Percentiles rank a stretch among this genome's conserved stretches.
phyloP scores from a whole-genome alignment of 2,113 vertebrate genomes.

The Daubentonia madagascariensis region DNA sequence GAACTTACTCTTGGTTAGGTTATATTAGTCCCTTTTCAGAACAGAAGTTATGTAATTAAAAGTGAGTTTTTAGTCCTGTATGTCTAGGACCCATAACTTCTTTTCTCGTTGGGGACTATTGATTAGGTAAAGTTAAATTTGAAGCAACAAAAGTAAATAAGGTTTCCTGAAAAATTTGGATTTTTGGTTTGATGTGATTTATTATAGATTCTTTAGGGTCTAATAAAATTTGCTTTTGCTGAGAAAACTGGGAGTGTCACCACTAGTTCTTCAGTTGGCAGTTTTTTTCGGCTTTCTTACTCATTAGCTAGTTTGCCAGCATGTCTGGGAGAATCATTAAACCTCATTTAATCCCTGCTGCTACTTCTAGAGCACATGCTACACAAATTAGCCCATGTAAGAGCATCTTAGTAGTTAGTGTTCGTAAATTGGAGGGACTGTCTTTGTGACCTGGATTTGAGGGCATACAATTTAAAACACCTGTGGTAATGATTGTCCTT shows the following conservation, averaged over 20 bases:
- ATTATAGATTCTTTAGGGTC: background rate
- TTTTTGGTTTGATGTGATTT: background rate
- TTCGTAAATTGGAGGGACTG: slow-evolving; percentile 5
- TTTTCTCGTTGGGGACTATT: background rate
- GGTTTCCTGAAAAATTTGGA: background rate
- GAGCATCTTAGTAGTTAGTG: background rate
- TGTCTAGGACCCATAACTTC: background rate
- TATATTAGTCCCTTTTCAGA: background rate
- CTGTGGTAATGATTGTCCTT: background rate
- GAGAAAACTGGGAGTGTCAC: background rate
- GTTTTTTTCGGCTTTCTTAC: background rate
- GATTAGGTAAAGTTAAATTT: background rate
- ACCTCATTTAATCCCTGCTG: background rate
- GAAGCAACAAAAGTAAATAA: background rate
- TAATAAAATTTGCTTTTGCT: background rate
- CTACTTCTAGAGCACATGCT: background rate
- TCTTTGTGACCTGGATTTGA: background rate
- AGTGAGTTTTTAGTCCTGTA: background rate
- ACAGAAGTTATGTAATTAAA: background rate
- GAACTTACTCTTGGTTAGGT: background rate
- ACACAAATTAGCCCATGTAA: background rate
- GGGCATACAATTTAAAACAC: background rate
- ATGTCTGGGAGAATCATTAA: background rate
- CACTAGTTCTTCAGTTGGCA: background rate
- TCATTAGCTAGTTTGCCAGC: background rate